Percentiles rank a stretch among this genome's conserved stretches.
Conservation (phyloP, 2,797 vertebrate species). For the Phalanger gymnotis region DNA sequence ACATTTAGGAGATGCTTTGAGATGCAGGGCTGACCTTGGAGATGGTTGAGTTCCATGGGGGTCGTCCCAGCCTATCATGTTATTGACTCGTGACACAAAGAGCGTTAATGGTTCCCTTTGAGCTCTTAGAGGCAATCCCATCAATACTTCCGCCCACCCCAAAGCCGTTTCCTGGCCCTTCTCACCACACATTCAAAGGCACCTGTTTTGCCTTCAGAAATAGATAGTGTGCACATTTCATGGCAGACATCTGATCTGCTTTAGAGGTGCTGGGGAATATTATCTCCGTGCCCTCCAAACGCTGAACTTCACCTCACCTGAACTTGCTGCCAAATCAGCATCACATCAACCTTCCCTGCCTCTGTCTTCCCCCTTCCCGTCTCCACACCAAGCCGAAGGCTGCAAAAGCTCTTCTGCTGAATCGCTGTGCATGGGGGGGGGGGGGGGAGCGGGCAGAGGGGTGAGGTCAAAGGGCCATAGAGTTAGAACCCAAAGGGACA, state of each 20-base stretch:
- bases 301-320: too few species aligned
- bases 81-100: background rate
- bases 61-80: background rate
- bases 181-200: background rate
- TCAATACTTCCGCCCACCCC: background rate
- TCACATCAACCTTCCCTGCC: background rate
- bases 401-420: background rate
- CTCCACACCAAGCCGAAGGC: background rate
- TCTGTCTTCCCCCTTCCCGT: background rate
- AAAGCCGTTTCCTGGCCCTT: background rate
- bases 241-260: background rate
- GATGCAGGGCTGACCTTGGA: background rate
- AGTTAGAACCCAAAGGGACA: background rate
- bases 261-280: background rate
- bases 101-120: background rate
- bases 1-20: background rate
- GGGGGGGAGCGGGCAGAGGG: background rate
- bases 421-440: background rate
- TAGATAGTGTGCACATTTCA: background rate
- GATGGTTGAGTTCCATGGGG: accelerated
- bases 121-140: background rate
- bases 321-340: background rate
- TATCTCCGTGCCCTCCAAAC: background rate
- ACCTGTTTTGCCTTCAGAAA: background rate
- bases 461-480: background rate